These are phyloP conservation scores for Nerophis lumbriciformis DNA, from an alignment of 2,113 vertebrate genomes.

Conservation along the genomic window DNA sequence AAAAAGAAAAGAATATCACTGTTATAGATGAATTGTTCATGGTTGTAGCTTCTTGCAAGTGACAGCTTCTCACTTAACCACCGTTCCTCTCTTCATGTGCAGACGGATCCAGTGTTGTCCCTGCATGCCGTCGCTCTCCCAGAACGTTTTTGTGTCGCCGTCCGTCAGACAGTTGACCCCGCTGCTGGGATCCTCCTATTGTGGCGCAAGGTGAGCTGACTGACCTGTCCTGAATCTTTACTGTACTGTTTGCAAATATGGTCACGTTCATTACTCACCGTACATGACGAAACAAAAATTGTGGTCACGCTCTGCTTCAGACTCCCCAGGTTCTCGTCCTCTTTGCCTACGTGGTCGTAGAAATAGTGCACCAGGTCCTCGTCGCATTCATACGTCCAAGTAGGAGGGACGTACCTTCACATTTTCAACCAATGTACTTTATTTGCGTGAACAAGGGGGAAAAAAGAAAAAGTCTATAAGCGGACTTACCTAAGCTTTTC, in stretches of 20 bases:
- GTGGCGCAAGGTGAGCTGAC: too few species aligned
- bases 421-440: not conserved
- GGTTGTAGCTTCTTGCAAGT: not conserved
- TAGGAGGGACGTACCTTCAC: constrained; percentile 83
- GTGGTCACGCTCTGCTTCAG: constrained; percentile 96
- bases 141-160: constrained; percentile 87
- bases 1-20: not conserved
- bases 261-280: constrained; percentile 62
- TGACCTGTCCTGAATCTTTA: too few species aligned
- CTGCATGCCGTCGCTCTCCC: constrained; percentile 97
- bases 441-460: not conserved
- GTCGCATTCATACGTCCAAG: constrained; percentile 93
- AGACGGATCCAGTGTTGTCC: constrained; percentile 97
- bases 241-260: too few species aligned
- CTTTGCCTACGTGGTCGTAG: constrained; percentile 90
- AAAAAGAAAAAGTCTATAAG: too few species aligned
- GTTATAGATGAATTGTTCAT: too few species aligned
- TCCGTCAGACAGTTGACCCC: constrained; percentile 86
- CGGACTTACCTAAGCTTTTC: constrained; percentile 82
- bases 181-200: constrained; percentile 85
- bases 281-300: constrained; percentile 91
- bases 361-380: constrained; percentile 95
- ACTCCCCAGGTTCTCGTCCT: constrained; percentile 92
- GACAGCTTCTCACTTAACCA: constrained; percentile 84
- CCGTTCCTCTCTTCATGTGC: constrained; percentile 95